Evolutionary conservation across 2,113 vertebrate species (phyloP).

Genomic region (human): GRCh38 chr1:7662001-7662500

Average conservation of each 20-base stretch:
- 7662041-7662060: rapidly evolving
- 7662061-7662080: neutral
- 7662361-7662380: neutral
- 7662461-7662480: neutral
- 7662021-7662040: neutral
- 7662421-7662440: neutral
- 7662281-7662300: neutral
- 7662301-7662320: neutral
- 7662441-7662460: neutral
- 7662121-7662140: neutral
- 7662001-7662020: neutral
- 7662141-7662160: rapidly evolving
- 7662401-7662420: neutral
- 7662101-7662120: neutral
- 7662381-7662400: neutral
- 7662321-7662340: rapidly evolving
- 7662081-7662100: neutral
- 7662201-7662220: neutral
- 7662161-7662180: neutral
- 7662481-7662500: neutral
- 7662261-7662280: neutral
- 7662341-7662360: neutral
- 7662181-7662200: neutral
- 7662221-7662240: neutral
- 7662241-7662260: neutral